Base-by-base conservation (phyloP, 2,888 invertebrate genomes). In the Operophtera brumata region DNA sequence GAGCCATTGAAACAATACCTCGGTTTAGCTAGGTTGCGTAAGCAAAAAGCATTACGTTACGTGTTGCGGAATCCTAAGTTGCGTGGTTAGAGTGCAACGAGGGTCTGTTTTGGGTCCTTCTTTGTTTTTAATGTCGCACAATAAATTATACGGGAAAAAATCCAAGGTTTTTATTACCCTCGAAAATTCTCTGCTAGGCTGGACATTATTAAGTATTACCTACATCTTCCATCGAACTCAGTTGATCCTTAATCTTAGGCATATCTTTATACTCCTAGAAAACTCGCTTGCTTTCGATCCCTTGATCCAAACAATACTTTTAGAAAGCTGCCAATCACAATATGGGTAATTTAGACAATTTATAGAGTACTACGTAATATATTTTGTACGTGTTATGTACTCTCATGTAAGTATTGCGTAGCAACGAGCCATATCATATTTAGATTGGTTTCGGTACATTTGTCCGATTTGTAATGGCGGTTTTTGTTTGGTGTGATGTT, bases 241-340 rank as follows among this genome's bases (percentile, higher is more conserved):
- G 20, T 3, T 20, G 20, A 20, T 3, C 20, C 20, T 20, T 2
- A 7, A 14, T 37, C 10, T 30, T 34, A n/a, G 11, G 1, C 11
- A 4, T 34, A 34, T 3, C 11, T 34, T 11, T 34, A 34, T 34
- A 34, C 34, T 34, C 11, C 6, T 34, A 11, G 34, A 11, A 9
- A 0, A 30, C 30, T 9, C 49, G 39, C 49, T 50, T 6, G 20
- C 1, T 34, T 42, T 66, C 67, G 62, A 57, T 25, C 36, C 61
- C 66, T 64, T 49, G 62, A 14, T 11, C 53, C 57, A 64, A 61
- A 61, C 57, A 40, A 65, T 66, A 49, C 37, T 69, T 79, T 84
- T 83, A 83, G 85, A 84, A 84, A 84, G 85, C 69, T 57, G 72
- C 59, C 72, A 66, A 70, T 75, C 72, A 73, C 74, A 76, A 71